These are phyloP conservation scores for Rhagium mordax DNA, from an alignment of 2,888 invertebrate species.

Conservation along the genomic window DNA sequence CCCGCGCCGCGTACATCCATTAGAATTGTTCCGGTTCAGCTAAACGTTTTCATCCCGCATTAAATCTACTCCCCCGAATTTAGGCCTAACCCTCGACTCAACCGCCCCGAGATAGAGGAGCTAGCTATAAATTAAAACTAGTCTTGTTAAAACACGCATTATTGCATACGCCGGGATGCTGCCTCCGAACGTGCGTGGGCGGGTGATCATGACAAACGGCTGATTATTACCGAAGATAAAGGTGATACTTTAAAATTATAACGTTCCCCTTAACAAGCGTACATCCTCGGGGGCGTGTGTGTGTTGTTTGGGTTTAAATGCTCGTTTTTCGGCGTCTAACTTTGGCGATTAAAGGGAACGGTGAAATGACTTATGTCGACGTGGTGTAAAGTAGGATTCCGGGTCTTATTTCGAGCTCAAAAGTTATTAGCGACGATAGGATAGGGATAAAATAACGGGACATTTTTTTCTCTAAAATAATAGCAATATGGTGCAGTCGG, in stretches of 20 bases:
- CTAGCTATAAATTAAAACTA: constrained; percentile 9
- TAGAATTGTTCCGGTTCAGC: not conserved
- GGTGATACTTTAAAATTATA: constrained; percentile 42
- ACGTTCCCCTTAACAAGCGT: constrained; percentile 37
- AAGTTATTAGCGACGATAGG: too few species aligned
- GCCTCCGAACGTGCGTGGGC: constrained; percentile 34
- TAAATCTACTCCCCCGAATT: not conserved
- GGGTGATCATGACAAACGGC: constrained; percentile 44
- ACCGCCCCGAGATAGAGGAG: constrained; percentile 2
- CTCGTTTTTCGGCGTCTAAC: constrained; percentile 1
- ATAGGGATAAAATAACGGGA: too few species aligned
- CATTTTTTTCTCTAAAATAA: too few species aligned
- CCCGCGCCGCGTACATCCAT: not conserved
- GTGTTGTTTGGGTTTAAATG: not conserved
- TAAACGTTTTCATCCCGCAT: not conserved
- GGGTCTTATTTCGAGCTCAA: too few species aligned
- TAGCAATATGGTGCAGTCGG: too few species aligned
- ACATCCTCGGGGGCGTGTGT: constrained; percentile 27
- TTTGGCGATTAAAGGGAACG: not conserved
- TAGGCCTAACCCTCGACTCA: constrained; percentile 1
- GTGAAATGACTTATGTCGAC: not conserved
- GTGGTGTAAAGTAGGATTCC: too few species aligned
- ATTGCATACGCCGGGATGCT: constrained; percentile 39
- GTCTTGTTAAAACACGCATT: constrained; percentile 6
- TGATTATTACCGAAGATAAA: constrained; percentile 42